phyloP scores from a whole-genome alignment of 2,113 vertebrate genomes.

The Zootoca vivipara region DNA sequence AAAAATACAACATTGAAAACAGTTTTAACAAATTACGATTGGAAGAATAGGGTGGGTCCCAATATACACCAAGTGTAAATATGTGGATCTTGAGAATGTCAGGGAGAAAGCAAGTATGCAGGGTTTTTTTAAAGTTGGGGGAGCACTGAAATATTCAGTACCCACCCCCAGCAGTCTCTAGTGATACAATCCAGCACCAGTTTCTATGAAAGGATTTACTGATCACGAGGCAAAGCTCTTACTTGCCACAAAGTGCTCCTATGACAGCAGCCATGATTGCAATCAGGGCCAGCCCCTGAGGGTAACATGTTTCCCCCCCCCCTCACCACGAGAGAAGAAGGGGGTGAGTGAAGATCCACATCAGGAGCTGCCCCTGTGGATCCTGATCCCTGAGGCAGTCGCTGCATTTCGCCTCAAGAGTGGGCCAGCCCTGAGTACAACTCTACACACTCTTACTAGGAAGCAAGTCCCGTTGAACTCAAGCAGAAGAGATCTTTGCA shows the following conservation, averaged over 20 bases:
- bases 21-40: too few relatives aligned
- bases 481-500: not conserved
- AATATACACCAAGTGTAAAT: too few relatives aligned
- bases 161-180: not conserved
- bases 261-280: not conserved
- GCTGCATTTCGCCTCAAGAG: too few relatives aligned
- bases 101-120: not conserved
- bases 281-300: too few relatives aligned
- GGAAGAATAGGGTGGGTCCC: too few relatives aligned
- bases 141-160: not conserved
- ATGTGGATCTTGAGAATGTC: not conserved
- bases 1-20: too few relatives aligned
- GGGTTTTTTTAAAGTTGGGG: not conserved
- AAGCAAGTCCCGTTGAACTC: not conserved
- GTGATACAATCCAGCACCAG: not conserved
- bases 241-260: not conserved
- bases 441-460: not conserved
- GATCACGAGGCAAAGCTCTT: not conserved
- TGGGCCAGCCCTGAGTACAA: not conserved
- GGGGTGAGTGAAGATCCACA: too few relatives aligned
- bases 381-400: too few relatives aligned
- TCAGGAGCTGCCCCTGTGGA: too few relatives aligned
- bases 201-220: not conserved
- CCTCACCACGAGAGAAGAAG: too few relatives aligned
- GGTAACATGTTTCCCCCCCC: too few relatives aligned